A percentile compares a stretch with the other conserved stretches of the same genome.
Conservation (phyloP, 2,888 invertebrate species). For the Lamellibrachia satsuma region DNA sequence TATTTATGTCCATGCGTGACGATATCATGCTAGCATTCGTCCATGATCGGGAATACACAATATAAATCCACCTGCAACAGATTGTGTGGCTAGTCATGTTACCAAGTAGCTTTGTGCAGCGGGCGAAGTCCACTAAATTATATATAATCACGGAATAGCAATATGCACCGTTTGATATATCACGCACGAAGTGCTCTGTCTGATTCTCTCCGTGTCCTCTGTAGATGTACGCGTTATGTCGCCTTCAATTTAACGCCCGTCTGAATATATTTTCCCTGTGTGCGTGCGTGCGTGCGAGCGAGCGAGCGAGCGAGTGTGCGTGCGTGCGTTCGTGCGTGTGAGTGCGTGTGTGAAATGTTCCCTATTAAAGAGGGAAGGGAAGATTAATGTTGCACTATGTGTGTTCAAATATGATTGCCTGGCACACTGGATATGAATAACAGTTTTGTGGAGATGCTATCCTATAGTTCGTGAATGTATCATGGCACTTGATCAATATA, state of each 20-base stretch:
- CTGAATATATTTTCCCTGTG: not conserved
- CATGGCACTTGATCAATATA: too few relatives aligned
- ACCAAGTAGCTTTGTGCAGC: not conserved
- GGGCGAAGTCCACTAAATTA: constrained; percentile 4
- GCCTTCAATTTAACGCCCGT: not conserved
- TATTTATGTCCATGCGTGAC: not conserved
- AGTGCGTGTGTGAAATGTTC: too few relatives aligned
- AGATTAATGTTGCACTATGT: too few relatives aligned
- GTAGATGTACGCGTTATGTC: not conserved
- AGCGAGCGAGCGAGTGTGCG: too few relatives aligned
- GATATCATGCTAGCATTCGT: not conserved
- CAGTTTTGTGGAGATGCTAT: too few relatives aligned
- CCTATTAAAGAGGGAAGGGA: too few relatives aligned
- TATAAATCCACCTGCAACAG: not conserved
- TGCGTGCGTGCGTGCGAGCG: too few relatives aligned
- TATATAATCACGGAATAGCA: not conserved
- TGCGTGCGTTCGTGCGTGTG: too few relatives aligned
- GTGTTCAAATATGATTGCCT: too few relatives aligned
- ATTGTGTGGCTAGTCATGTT: not conserved
- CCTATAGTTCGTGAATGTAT: too few relatives aligned
- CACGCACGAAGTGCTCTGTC: not conserved
- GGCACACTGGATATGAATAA: too few relatives aligned
- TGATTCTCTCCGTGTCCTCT: not conserved
- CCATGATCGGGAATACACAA: not conserved
- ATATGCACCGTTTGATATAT: not conserved